A percentile compares a stretch with the other conserved stretches of the same genome.
Conservation (phyloP, 2,797 vertebrate species). For the Cheirogaleus major region DNA sequence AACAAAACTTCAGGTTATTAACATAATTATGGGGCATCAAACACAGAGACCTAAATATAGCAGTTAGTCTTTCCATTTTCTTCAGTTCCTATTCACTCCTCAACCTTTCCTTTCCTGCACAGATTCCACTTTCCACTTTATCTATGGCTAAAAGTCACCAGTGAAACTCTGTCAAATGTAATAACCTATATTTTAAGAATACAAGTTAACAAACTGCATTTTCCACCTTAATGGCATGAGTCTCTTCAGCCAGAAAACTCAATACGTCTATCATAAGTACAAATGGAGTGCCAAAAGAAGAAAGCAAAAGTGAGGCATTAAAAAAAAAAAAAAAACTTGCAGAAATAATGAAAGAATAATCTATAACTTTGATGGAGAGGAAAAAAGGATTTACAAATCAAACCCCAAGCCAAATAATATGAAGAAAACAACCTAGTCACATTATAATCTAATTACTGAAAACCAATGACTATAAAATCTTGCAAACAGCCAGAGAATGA, state of each 20-base stretch:
- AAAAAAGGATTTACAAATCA: not conserved
- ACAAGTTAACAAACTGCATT: not conserved
- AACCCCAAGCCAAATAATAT: slow-evolving; percentile 17
- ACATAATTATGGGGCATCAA: not conserved
- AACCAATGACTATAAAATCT: not conserved
- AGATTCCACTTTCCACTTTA: not conserved
- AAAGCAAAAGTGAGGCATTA: not conserved
- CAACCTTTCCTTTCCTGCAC: not conserved
- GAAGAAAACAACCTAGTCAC: not conserved
- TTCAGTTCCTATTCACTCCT: not conserved
- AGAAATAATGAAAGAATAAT: not conserved
- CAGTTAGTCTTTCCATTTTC: not conserved
- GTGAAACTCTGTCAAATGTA: not conserved
- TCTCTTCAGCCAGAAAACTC: not conserved
- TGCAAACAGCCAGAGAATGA: not conserved
- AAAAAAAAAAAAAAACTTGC: not conserved
- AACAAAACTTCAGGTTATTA: not conserved
- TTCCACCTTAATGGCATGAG: not conserved
- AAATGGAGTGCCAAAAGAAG: not conserved
- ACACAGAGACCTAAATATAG: not conserved
- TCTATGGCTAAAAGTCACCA: not conserved
- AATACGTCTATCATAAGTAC: not conserved
- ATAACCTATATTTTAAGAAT: not conserved
- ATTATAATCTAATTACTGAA: not conserved
- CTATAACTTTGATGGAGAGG: not conserved